Conservation (phyloP, 2,888 invertebrate genomes). For the Dermolepida albohirtum region DNA sequence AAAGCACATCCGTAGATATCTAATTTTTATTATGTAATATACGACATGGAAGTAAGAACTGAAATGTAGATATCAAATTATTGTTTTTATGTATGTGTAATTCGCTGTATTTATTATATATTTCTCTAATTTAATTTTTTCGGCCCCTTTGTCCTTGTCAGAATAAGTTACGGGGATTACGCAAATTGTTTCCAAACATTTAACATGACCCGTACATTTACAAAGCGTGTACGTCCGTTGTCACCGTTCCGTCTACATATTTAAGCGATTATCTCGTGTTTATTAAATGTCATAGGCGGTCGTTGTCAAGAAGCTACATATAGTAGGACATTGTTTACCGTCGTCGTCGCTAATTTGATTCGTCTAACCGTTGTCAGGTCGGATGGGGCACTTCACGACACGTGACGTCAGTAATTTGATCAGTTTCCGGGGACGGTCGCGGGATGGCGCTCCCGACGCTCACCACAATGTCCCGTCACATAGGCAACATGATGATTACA, state of each 20-base stretch:
- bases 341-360: constrained; percentile 59
- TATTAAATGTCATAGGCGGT: constrained; percentile 46
- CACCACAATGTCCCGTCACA: constrained; percentile 56
- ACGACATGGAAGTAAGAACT: no score
- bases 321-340: constrained; percentile 46
- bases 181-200: constrained; percentile 36
- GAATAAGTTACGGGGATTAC: constrained; percentile 35
- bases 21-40: no score
- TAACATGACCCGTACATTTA: constrained; percentile 38
- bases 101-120: neutral
- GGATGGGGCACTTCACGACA: constrained; percentile 61
- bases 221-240: constrained; percentile 34
- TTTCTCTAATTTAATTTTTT: constrained; percentile 22
- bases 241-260: constrained; percentile 37
- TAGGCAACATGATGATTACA: constrained; percentile 55
- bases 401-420: constrained; percentile 61
- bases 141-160: constrained; percentile 29
- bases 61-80: no score
- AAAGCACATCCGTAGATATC: no score
- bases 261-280: constrained; percentile 46
- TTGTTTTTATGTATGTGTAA: no score
- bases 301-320: constrained; percentile 44
- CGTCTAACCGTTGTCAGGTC: constrained; percentile 61
- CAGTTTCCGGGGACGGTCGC: constrained; percentile 53
- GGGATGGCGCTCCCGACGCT: constrained; percentile 52